Evolutionary conservation across 1,140 invertebrate genomes (phyloP).

Genomic region (Drosophila mojavensis): DNA sequence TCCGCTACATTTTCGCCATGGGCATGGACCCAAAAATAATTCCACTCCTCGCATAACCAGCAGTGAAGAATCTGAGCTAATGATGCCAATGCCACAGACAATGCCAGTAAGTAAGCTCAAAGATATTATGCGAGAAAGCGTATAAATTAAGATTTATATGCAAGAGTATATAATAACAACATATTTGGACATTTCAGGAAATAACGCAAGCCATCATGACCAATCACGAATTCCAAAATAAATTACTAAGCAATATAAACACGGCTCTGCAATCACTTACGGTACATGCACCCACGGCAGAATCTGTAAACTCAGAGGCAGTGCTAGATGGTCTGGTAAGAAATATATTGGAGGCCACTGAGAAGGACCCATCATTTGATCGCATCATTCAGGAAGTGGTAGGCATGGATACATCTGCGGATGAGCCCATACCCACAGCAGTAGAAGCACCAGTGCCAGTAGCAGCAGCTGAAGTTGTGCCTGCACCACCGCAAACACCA

Average conservation of each 20-base stretch:
- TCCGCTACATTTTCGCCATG: slow-evolving; percentile 10
- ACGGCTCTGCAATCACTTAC: slow-evolving; percentile 63
- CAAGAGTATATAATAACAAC: no score
- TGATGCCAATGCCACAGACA: slow-evolving; percentile 49
- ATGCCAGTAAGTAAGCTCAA: slow-evolving; percentile 50
- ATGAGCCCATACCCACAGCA: not conserved
- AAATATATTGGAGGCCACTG: slow-evolving; percentile 77
- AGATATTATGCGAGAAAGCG: not conserved
- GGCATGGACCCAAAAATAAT: slow-evolving; percentile 45
- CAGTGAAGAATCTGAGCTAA: slow-evolving; percentile 1
- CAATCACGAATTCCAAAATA: slow-evolving; percentile 69
- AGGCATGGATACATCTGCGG: slow-evolving; percentile 8
- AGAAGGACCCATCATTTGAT: slow-evolving; percentile 80
- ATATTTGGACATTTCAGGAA: slow-evolving; percentile 39
- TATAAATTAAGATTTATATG: no score
- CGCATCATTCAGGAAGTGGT: slow-evolving; percentile 76
- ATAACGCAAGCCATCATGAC: slow-evolving; percentile 69
- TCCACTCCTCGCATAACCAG: slow-evolving; percentile 43
- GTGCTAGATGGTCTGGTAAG: slow-evolving; percentile 69
- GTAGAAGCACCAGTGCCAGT: no score
- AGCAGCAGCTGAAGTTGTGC: not conserved
- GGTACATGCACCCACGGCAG: slow-evolving; percentile 38
- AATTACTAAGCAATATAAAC: slow-evolving; percentile 76
- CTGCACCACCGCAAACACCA: slow-evolving; percentile 66
- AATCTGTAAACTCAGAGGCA: slow-evolving; percentile 48